These are phyloP conservation scores for Malaclemys terrapin DNA, from an alignment of 2,113 vertebrate genomes.

Conservation along the genomic window DNA sequence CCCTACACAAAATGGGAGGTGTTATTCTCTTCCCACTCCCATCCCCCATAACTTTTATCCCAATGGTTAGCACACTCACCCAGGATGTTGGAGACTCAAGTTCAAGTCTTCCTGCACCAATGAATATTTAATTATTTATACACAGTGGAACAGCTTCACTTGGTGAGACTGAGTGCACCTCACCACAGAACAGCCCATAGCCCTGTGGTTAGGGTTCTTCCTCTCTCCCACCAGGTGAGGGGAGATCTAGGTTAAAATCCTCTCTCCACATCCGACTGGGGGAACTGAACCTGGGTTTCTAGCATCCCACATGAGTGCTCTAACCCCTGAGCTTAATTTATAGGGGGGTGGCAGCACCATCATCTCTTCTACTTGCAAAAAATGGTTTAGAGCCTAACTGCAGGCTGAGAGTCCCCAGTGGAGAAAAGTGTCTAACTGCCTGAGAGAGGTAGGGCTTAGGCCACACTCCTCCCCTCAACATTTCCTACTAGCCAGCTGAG, in stretches of 20 bases:
- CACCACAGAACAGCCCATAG: background rate
- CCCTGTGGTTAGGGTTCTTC: background rate
- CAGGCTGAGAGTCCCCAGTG: background rate
- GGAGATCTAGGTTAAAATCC: background rate
- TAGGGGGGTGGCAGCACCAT: no score
- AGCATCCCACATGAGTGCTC: background rate
- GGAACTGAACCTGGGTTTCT: background rate
- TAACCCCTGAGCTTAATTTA: background rate
- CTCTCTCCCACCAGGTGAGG: background rate
- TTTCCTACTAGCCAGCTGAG: background rate
- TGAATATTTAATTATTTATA: background rate
- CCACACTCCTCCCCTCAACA: background rate
- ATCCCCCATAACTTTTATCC: background rate
- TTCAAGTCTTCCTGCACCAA: background rate
- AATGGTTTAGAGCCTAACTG: background rate
- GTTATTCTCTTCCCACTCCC: background rate
- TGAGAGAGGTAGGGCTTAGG: background rate
- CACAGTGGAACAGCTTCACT: background rate
- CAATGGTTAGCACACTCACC: background rate
- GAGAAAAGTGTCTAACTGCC: background rate
- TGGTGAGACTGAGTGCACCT: background rate
- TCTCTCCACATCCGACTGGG: background rate
- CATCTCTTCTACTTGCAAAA: background rate
- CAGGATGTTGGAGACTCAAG: background rate
- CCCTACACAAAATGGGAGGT: background rate